phyloP scores from a whole-genome alignment of 2,797 vertebrate species.

The Smutsia gigantea region DNA sequence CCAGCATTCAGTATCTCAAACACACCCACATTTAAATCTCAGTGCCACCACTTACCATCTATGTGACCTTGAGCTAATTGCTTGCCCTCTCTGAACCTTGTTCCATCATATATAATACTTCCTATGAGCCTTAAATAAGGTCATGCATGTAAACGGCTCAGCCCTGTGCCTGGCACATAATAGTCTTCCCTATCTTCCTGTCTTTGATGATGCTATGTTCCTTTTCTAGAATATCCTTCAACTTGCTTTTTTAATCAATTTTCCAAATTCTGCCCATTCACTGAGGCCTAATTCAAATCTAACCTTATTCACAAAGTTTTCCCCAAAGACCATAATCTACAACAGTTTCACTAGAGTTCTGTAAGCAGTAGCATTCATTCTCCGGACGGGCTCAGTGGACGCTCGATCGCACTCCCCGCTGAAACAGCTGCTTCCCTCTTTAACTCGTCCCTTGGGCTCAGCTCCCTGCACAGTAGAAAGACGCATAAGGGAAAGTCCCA shows the following conservation, averaged over 20 bases:
- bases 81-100: neutral
- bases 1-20: neutral
- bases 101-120: neutral
- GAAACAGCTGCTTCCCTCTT: slow-evolving; percentile 6
- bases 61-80: neutral
- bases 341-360: neutral
- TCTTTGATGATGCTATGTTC: neutral
- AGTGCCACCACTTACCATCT: no score
- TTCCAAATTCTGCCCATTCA: neutral
- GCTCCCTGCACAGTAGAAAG: neutral
- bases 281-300: neutral
- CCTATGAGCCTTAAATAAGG: neutral
- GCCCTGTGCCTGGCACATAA: rapidly evolving
- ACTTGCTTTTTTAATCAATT: neutral
- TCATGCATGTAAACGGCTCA: neutral
- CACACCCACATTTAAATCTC: neutral
- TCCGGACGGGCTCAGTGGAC: neutral
- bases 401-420: neutral
- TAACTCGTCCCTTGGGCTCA: slow-evolving; percentile 41
- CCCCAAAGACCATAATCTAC: neutral
- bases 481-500: neutral
- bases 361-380: rapidly evolving
- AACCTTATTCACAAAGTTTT: neutral
- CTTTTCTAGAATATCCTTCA: neutral
- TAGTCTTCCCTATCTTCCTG: neutral